These are phyloP conservation scores for Harmothoe impar DNA, from an alignment of 2,888 invertebrate species.

Conservation along the genomic window DNA sequence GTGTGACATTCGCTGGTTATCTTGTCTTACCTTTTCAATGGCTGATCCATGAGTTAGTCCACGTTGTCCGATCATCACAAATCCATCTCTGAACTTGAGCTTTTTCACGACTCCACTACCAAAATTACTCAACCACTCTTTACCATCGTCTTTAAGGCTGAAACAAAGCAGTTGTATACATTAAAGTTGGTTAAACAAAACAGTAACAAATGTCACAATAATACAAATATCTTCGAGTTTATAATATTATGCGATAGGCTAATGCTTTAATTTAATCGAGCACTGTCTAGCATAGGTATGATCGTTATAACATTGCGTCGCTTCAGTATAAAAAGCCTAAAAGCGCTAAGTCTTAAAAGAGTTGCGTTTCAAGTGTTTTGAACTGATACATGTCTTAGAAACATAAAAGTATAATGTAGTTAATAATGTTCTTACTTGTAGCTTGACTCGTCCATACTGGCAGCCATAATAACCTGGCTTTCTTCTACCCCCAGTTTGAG, in stretches of 20 bases:
- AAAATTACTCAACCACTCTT: slow-evolving; percentile 77
- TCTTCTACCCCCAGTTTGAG: slow-evolving; percentile 77
- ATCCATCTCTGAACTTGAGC: slow-evolving; percentile 80
- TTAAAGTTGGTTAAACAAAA: neutral
- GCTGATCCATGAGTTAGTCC: slow-evolving; percentile 74
- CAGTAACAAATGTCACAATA: neutral
- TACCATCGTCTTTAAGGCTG: slow-evolving; percentile 79
- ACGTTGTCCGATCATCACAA: slow-evolving; percentile 82
- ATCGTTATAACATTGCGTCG: no score
- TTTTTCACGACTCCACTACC: slow-evolving; percentile 79
- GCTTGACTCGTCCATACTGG: slow-evolving; percentile 80
- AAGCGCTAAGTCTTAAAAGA: no score
- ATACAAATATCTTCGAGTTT: no score
- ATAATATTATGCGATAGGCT: no score
- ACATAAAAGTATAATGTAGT: no score
- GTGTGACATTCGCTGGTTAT: no score
- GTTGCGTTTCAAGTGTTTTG: no score
- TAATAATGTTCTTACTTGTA: slow-evolving; percentile 23
- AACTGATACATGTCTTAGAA: no score
- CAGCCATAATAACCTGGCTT: slow-evolving; percentile 75
- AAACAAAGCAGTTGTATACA: slow-evolving; percentile 48
- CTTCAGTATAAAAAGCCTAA: no score
- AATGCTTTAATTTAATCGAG: no score
- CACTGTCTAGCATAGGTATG: no score
- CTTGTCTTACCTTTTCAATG: slow-evolving; percentile 79